Conservation (phyloP, 2,113 vertebrate species). For the Petromus typicus region DNA sequence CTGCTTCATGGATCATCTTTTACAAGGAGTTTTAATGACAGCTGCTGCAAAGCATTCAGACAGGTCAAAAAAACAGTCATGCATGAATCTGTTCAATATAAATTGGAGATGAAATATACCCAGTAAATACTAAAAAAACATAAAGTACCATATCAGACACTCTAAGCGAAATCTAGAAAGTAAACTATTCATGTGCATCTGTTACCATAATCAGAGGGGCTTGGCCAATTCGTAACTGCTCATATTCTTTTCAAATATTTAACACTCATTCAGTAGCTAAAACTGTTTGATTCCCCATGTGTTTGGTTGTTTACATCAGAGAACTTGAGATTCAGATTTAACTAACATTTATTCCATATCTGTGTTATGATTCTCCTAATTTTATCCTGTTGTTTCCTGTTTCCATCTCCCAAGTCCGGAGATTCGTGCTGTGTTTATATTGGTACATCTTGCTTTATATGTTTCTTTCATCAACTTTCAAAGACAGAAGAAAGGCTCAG, state of each 20-base stretch:
- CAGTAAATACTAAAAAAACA: background rate
- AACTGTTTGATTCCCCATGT: background rate
- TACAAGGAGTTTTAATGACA: background rate
- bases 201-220: background rate
- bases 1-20: constrained; percentile 25
- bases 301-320: constrained; percentile 16
- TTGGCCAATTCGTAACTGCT: background rate
- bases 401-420: background rate
- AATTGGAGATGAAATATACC: background rate
- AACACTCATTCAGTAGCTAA: background rate
- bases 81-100: background rate
- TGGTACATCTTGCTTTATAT: background rate
- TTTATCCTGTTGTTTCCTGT: background rate
- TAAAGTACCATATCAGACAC: background rate
- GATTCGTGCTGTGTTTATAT: background rate
- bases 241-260: constrained; percentile 45
- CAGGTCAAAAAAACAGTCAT: background rate
- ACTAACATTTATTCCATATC: background rate
- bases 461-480: constrained; percentile 51
- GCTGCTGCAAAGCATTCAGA: background rate
- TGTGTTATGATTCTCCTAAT: background rate
- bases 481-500: constrained; percentile 24
- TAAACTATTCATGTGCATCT: background rate
- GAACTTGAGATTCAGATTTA: background rate
- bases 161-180: background rate